Base-by-base conservation (phyloP, 2,888 invertebrate species). In the Bibio marci region DNA sequence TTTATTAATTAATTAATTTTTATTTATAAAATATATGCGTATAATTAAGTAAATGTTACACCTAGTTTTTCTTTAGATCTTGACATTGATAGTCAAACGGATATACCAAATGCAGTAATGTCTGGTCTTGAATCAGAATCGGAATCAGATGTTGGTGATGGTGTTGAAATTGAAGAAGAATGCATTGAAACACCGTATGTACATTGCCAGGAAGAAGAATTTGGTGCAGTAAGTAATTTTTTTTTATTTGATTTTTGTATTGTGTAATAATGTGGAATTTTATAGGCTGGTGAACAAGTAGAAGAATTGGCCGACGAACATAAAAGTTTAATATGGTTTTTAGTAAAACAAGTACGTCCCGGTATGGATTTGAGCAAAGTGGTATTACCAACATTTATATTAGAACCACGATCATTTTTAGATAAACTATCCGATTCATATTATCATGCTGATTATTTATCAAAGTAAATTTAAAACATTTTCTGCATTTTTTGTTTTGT, bases 281-380 rank as follows among this genome's bases (percentile, higher is more conserved):
- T 5, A 32, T 39, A 80, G 76, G 76, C 76, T 14, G 83, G 83
- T 1, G 83, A 82, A 53, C 77, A 91, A 53, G 83, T 90, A 2
- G 86, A 92, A 54, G 92, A 91, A 55, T 73, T 94, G 17, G 86
- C 81, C 0, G 92, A 94, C 41, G 92, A 94, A 59, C 90, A 94
- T 65, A 92, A 91, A 60, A 88, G 88, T 14, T 67, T 94, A 32
- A 80, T 94, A 50, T 94, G 94, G 92, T 85, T 82, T 56, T 69
- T 94, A 30, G 71, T 94, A 52, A 94, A 94, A 62, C 94, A 94
- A 70, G 87, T 91, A 27, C 71, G 91, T 13, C 91, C 92, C 1
- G 94, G 94, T 35, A 94, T 94, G 94, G 94, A 94, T 65, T 65
- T 94, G 25, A 67, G 73, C 48, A 62, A 60, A 47, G 85, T 94